Conservation (phyloP, 2,888 invertebrate genomes). For the Drosophila yooni region DNA sequence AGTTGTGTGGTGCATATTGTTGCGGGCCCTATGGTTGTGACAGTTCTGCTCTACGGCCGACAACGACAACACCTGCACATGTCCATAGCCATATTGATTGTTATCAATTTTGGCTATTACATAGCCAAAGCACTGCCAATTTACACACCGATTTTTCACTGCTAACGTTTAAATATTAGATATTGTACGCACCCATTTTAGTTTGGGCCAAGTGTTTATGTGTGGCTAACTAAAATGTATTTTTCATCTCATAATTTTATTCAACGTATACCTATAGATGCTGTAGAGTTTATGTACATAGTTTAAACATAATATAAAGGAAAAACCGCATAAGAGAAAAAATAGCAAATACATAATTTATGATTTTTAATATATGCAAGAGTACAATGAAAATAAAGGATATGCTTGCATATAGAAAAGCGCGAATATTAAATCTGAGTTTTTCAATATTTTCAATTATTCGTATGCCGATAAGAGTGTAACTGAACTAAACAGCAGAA, state of each 20-base stretch:
- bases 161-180: slow-evolving; percentile 43
- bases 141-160: slow-evolving; percentile 73
- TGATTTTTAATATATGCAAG: slow-evolving; percentile 20
- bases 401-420: slow-evolving; percentile 1
- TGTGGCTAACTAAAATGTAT: not conserved
- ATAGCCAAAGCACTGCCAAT: slow-evolving; percentile 69
- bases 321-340: not conserved
- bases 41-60: slow-evolving; percentile 35
- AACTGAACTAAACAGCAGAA: not conserved
- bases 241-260: not conserved
- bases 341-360: slow-evolving; percentile 19
- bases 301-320: not conserved
- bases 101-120: slow-evolving; percentile 81
- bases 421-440: slow-evolving; percentile 13
- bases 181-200: slow-evolving; percentile 4
- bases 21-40: slow-evolving; percentile 44
- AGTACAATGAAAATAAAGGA: slow-evolving; percentile 8
- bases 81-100: slow-evolving; percentile 78
- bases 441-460: slow-evolving; percentile 44
- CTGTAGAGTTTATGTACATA: not conserved
- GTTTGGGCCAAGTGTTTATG: not conserved
- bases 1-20: slow-evolving; percentile 42
- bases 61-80: slow-evolving; percentile 58
- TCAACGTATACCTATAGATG: slow-evolving; percentile 4
- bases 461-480: slow-evolving; percentile 38